Percentiles rank a stretch among this genome's conserved stretches.
Evolutionary conservation across 2,113 vertebrate genomes (phyloP).

Genomic region (Sceloporus tristichus): DNA sequence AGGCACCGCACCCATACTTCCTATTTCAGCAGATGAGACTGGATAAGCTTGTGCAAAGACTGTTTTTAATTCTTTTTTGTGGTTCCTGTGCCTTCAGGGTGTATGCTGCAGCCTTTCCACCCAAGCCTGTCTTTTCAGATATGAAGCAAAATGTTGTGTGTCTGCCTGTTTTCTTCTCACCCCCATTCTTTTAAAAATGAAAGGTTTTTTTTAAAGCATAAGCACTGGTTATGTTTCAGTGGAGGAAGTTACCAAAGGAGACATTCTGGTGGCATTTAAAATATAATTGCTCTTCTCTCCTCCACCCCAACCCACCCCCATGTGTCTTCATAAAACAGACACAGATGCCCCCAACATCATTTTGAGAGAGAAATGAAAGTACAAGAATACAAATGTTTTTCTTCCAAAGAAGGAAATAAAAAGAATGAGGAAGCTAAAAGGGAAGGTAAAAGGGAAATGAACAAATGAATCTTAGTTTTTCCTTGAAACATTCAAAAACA

Average conservation of each 20-base stretch:
- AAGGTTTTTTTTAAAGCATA: neutral
- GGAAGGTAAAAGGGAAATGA: neutral
- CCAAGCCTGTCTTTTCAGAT: neutral
- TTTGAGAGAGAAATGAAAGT: neutral
- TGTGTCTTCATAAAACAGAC: neutral
- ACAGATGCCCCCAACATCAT: neutral
- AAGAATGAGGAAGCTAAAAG: no score
- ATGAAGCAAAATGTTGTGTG: neutral
- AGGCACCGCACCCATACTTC: neutral
- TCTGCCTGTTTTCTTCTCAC: neutral
- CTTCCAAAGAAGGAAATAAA: neutral
- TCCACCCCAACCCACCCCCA: neutral
- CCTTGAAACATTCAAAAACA: neutral
- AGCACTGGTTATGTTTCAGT: neutral
- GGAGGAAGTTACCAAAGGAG: conserved; percentile 6
- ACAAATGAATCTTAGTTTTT: neutral
- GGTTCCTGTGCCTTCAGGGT: conserved; percentile 2
- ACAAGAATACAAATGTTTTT: neutral
- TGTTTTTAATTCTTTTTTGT: neutral
- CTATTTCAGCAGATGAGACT: neutral
- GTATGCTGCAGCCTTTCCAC: neutral
- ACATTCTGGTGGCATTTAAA: neutral
- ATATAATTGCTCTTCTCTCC: conserved; percentile 8
- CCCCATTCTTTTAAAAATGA: neutral
- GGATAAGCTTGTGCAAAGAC: neutral